Evolutionary conservation across 1,140 invertebrate species (phyloP), one percentile per base, ranked within the genome.

Genomic region (Lerema accius): DNA sequence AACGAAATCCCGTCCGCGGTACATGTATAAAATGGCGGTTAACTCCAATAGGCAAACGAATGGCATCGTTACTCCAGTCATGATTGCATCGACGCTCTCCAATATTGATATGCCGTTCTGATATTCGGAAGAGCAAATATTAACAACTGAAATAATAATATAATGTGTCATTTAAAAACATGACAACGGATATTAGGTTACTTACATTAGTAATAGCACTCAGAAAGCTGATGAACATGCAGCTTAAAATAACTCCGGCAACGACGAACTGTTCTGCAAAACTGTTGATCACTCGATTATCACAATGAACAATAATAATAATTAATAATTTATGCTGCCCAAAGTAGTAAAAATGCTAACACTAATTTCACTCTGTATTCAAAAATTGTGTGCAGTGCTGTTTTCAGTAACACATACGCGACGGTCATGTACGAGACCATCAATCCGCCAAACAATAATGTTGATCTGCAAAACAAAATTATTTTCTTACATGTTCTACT

Each of bases 301-400:
- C n/a, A n/a, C n/a, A n/a, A n/a, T n/a, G n/a, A n/a, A n/a, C n/a
- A n/a, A 15, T 60, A 39, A 39, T 55, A 23, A 40, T 35, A n/a
- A n/a, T n/a, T n/a, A n/a, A 4, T 17, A 39, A n/a, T 37, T 51
- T 14, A 42, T 16, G 14, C 7, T 46, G 10, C 14, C 17, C 35
- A 28, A 37, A 37, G 5, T 14, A 48, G 3, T 7, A 17, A 55
- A 28, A 13, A 11, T 60, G 82, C 86, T 82, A 80, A 89, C 86
- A 89, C 84, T 43, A 89, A 67, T 80, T 82, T 82, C 10, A 89
- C 84, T 70, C 65, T 79, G 56, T 86, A 88, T 69, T 89, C 86
- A 64, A 89, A 89, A 45, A 89, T 86, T 23, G 76, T 86, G 43
- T 89, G 86, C 23, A 89, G 59, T 11, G 79, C 80, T 28, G 85